phyloP scores from a whole-genome alignment of 2,797 vertebrate species.

The Acipenser oxyrinchus region DNA sequence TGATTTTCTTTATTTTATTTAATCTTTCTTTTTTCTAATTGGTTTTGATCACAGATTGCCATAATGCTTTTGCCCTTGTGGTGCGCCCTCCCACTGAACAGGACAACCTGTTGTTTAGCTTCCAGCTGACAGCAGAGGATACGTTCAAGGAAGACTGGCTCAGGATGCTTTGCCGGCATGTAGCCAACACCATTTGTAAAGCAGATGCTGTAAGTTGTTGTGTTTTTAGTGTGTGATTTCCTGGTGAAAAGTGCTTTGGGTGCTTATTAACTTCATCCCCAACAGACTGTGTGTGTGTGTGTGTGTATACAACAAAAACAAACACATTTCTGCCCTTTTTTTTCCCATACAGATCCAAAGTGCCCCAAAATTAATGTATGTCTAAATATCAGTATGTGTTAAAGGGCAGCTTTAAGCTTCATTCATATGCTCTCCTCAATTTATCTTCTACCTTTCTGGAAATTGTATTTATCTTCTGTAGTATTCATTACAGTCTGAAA shows the following conservation, averaged over 20 bases:
- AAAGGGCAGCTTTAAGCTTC: too few relatives aligned
- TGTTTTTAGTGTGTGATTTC: not conserved
- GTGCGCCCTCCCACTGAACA: slow-evolving; percentile 90
- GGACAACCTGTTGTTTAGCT: slow-evolving; percentile 88
- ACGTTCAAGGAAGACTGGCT: slow-evolving; percentile 80
- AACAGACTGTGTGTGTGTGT: not conserved
- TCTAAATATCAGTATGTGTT: too few relatives aligned
- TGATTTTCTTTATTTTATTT: too few relatives aligned
- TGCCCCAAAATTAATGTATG: not conserved
- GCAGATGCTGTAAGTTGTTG: slow-evolving; percentile 80
- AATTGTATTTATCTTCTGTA: too few relatives aligned
- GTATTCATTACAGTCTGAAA: too few relatives aligned
- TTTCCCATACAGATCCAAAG: too few relatives aligned
- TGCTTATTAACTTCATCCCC: not conserved
- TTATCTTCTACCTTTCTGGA: too few relatives aligned
- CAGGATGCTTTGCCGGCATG: slow-evolving; percentile 80
- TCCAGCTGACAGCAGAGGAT: slow-evolving; percentile 85
- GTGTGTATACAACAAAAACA: not conserved
- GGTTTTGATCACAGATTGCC: slow-evolving; percentile 67
- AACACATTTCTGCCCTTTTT: not conserved
- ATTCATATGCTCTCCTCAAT: too few relatives aligned
- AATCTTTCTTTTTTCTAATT: not conserved
- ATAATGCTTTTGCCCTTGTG: slow-evolving; percentile 86
- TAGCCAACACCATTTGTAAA: slow-evolving; percentile 95
- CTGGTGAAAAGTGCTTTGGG: not conserved